Base-by-base conservation (phyloP, 2,888 invertebrate species). In the Desoria tigrina region DNA sequence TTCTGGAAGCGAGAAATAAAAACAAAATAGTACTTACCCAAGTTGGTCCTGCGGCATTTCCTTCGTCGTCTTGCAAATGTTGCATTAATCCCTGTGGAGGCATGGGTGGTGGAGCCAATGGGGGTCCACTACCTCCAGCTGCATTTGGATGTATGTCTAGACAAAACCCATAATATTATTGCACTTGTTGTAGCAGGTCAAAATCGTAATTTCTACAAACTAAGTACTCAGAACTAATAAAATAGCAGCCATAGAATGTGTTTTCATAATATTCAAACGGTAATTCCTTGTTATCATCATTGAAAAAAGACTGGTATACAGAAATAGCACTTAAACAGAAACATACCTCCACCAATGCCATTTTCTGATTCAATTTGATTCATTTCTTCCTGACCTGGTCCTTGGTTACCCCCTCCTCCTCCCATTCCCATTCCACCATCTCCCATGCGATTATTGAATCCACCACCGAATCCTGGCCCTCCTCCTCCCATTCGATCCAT, bases 91-190 rank as follows among this genome's bases (percentile, higher is more conserved):
- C 72, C 28, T 63, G 66, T 27, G 75, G 75, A 24, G 75, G 75
- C 67, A 75, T 65, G 42, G 75, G 75, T n/a, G 75, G 75, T 16
- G 75, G 75, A 54, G 69, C 73, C 56, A 75, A 56, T 16, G 73
- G 63, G 26, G 54, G 32, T n/a, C 45, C 53, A 6, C 24, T 21
- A 26, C 27, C 32, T 39, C 32, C 39, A 51, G 16, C n/a, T 7
- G 16, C 24, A 7, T 18, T 50, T 49, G 28, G n/a, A 18, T 21
- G 45, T 18, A 6, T 16, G 6, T 45, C 45, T 45, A 21, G 21
- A n/a, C n/a, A n/a, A n/a, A n/a, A n/a, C n/a, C n/a, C n/a, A n/a
- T 18, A 45, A 45, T 6, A 45, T 16, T 6, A 45, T 45, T 45
- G 9, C 11, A 32, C 32, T 32, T 11, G 32, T 32, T 32, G 11